Conservation (phyloP, 2,113 vertebrate genomes). For the Heliornis fulica region DNA sequence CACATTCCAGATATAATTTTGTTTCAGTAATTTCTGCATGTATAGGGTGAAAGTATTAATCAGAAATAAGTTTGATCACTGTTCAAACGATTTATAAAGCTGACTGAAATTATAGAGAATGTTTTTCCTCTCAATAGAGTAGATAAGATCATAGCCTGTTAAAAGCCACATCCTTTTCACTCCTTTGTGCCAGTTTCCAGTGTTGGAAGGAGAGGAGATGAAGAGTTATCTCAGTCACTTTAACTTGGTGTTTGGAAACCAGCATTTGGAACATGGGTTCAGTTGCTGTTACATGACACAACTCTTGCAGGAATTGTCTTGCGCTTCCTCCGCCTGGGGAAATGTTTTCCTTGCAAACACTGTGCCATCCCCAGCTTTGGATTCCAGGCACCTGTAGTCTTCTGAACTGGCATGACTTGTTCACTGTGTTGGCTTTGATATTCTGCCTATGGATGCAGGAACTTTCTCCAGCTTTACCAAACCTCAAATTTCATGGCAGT, state of each 20-base stretch:
- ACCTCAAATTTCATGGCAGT: background rate
- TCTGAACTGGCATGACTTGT: background rate
- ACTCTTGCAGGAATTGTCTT: background rate
- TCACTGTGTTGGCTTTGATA: too few species aligned
- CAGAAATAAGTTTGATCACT: background rate
- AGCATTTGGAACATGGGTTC: background rate
- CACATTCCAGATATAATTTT: background rate
- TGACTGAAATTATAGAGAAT: background rate
- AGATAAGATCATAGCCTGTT: background rate
- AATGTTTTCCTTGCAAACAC: background rate
- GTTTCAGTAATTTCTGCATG: background rate
- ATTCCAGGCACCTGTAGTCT: background rate
- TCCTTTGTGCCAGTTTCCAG: background rate
- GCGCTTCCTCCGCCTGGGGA: background rate
- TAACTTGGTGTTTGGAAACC: background rate
- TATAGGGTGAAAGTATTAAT: background rate
- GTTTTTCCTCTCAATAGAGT: background rate
- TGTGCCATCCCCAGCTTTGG: background rate
- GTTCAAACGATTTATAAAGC: background rate
- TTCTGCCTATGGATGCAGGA: background rate
- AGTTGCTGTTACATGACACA: accelerated
- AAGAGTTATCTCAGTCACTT: background rate
- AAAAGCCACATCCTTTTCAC: background rate
- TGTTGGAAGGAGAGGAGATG: background rate
- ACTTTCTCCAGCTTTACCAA: background rate